phyloP scores from a whole-genome alignment of 2,797 vertebrate species.

The Brotula barbata region DNA sequence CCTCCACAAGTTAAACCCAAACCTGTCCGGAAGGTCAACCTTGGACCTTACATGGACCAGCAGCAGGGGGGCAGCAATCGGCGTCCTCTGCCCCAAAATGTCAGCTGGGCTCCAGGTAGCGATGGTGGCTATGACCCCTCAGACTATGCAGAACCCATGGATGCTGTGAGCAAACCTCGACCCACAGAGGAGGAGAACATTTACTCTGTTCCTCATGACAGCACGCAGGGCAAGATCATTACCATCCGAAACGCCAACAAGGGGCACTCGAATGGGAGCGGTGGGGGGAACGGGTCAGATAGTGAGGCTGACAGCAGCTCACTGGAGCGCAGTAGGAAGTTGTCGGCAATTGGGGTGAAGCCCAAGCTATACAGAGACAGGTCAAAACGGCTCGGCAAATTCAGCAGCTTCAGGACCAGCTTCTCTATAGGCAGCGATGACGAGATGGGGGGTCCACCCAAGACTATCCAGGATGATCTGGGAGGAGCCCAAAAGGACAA shows the following conservation, averaged over 20 bases:
- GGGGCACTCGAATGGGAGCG: constrained; percentile 87
- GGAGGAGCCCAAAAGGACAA: constrained; percentile 86
- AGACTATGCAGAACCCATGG: constrained; percentile 95
- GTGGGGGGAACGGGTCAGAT: constrained; percentile 92
- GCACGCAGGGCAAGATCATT: constrained; percentile 98
- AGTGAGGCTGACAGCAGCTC: constrained; percentile 94
- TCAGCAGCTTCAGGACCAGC: constrained; percentile 90
- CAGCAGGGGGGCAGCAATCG: constrained; percentile 81
- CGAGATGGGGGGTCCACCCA: constrained; percentile 86
- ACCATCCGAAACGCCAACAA: constrained; percentile 96
- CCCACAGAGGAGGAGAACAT: constrained; percentile 94
- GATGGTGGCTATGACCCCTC: constrained; percentile 92
- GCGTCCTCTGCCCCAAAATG: constrained; percentile 83
- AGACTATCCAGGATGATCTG: constrained; percentile 85
- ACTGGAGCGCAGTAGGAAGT: constrained; percentile 87
- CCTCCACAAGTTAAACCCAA: constrained; percentile 93
- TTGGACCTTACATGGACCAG: constrained; percentile 83
- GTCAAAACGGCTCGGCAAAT: constrained; percentile 89
- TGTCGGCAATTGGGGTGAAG: constrained; percentile 84
- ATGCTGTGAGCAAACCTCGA: constrained; percentile 90
- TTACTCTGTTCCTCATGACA: constrained; percentile 96
- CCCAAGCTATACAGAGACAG: constrained; percentile 89
- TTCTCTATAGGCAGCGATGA: constrained; percentile 94
- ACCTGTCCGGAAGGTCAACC: constrained; percentile 85
- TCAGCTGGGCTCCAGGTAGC: constrained; percentile 85